A percentile compares a stretch with the other conserved stretches of the same genome.
These are phyloP conservation scores for Notothenia rossii DNA, from an alignment of 2,113 vertebrate genomes.

Conservation along the genomic window DNA sequence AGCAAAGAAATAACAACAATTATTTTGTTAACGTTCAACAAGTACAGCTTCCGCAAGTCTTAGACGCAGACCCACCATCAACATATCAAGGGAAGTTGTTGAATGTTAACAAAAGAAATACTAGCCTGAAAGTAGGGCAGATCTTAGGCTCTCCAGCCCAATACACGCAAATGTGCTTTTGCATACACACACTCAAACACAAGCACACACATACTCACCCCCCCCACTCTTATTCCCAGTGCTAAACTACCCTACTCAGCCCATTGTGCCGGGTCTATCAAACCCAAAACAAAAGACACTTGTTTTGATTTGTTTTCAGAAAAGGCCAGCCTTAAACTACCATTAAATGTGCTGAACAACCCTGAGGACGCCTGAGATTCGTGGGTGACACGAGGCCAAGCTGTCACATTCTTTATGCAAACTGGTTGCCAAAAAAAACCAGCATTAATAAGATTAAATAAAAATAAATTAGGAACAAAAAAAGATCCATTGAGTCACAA, in stretches of 20 bases:
- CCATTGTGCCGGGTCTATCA: conserved; percentile 75
- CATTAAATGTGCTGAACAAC: conserved; percentile 61
- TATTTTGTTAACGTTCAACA: conserved; percentile 73
- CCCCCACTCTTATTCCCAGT: conserved; percentile 57
- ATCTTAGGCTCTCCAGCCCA: conserved; percentile 46
- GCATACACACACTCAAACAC: conserved; percentile 18
- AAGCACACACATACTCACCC: conserved; percentile 56
- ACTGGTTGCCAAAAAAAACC: conserved; percentile 11
- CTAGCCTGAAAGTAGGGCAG: conserved; percentile 57
- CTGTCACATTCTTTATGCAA: conserved; percentile 36
- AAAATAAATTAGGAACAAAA: conserved; percentile 6
- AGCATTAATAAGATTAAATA: conserved; percentile 30
- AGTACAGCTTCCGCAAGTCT: conserved; percentile 55
- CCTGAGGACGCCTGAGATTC: conserved; percentile 43
- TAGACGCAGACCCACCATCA: conserved; percentile 56
- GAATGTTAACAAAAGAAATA: conserved; percentile 64
- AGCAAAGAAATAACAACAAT: conserved; percentile 71
- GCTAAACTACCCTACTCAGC: conserved; percentile 64
- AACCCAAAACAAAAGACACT: conserved; percentile 76
- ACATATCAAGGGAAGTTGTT: conserved; percentile 61
- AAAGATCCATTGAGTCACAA: conserved; percentile 6
- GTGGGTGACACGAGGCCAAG: conserved; percentile 51
- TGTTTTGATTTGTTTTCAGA: conserved; percentile 76
- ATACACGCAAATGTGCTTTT: conserved; percentile 46
- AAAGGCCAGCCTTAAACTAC: conserved; percentile 74